Evolutionary conservation across 2,797 vertebrate species (phyloP).

Genomic region (Sebastes taczanowskii): DNA sequence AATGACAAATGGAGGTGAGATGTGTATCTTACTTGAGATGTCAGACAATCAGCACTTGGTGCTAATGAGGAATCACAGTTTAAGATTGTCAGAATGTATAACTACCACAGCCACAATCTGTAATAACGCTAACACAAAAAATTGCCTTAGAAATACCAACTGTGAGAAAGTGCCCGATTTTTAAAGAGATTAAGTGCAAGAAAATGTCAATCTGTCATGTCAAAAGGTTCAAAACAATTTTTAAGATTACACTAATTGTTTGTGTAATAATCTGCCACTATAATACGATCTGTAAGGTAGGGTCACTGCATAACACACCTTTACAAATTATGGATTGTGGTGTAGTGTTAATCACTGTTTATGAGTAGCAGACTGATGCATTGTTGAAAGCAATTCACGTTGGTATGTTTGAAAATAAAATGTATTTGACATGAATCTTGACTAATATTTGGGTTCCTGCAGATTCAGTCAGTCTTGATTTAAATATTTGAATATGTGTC

Average conservation of each 20-base stretch:
- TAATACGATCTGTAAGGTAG: constrained; percentile 26
- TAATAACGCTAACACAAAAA: constrained; percentile 44
- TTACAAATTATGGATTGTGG: constrained; percentile 69
- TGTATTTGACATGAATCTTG: constrained; percentile 64
- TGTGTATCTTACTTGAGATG: constrained; percentile 57
- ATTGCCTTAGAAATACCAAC: constrained; percentile 44
- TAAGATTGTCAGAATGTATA: constrained; percentile 60
- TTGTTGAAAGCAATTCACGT: constrained; percentile 68
- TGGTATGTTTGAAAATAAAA: constrained; percentile 78
- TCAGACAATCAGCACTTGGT: constrained; percentile 73
- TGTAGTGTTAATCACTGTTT: constrained; percentile 64
- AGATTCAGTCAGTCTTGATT: background rate
- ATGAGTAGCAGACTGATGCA: constrained; percentile 63
- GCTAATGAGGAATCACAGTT: constrained; percentile 52
- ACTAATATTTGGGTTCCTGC: constrained; percentile 26
- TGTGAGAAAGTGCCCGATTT: constrained; percentile 17
- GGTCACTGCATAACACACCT: constrained; percentile 36
- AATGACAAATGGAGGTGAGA: constrained; percentile 57
- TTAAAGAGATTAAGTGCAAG: constrained; percentile 1
- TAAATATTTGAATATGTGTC: background rate
- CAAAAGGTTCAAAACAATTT: background rate
- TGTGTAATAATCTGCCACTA: constrained; percentile 45
- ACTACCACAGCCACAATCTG: constrained; percentile 72
- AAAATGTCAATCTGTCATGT: constrained; percentile 17
- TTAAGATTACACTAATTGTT: constrained; percentile 25